These are phyloP conservation scores for Lycia hirtaria DNA, from an alignment of 2,888 invertebrate species.

Conservation along the genomic window DNA sequence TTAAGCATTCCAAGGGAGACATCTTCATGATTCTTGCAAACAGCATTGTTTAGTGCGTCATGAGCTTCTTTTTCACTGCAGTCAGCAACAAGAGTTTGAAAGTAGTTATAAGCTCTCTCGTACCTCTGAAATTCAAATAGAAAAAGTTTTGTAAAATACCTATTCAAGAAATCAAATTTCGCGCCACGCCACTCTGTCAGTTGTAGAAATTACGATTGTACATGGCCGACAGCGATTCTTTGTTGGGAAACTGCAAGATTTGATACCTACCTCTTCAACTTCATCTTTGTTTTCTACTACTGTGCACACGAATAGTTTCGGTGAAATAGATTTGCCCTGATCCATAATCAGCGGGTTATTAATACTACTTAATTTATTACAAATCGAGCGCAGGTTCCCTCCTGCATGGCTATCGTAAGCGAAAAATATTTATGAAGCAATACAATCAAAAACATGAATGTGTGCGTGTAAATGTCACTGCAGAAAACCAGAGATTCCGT, in stretches of 20 bases:
- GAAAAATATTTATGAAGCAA: conserved; percentile 85
- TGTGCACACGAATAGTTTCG: conserved; percentile 92
- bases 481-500: conserved; percentile 1
- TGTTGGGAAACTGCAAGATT: conserved; percentile 79
- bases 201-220: conserved; percentile 73
- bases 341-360: conserved; percentile 83
- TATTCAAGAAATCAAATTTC: conserved; percentile 67
- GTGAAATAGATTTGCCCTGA: conserved; percentile 85
- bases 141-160: conserved; percentile 46
- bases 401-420: conserved; percentile 87
- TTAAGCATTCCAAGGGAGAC: conserved; percentile 96
- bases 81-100: conserved; percentile 92
- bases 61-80: conserved; percentile 97
- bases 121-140: conserved; percentile 90
- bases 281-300: conserved; percentile 95
- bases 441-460: conserved; percentile 76
- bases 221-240: conserved; percentile 84
- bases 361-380: conserved; percentile 84
- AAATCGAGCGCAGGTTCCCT: conserved; percentile 84
- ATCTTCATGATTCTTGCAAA: conserved; percentile 97
- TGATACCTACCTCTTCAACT: conserved; percentile 92
- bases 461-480: conserved; percentile 64
- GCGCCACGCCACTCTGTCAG: conserved; percentile 81
- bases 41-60: conserved; percentile 95
- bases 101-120: conserved; percentile 92